Evolutionary conservation across 23 tunicate genomes (phyloP), one percentile per base, ranked within the genome.

Genomic region (Aplidium turbinatum): DNA sequence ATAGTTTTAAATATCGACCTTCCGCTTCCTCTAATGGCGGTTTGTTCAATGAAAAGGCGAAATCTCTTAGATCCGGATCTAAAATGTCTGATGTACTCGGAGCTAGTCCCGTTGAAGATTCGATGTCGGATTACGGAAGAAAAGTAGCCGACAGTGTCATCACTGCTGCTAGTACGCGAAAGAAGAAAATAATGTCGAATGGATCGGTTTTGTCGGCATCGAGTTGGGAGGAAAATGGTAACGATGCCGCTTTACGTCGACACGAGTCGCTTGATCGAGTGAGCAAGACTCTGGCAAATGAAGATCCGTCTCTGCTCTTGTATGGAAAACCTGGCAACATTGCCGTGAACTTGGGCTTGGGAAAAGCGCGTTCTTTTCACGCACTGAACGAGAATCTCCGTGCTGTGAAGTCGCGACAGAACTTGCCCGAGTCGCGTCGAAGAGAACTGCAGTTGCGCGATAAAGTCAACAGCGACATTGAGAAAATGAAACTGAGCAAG

Each of bases 301-400:
- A 87, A 72, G 81, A 87, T 47, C 94, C 94, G 27, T 87, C 94
- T 28, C 31, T 87, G 53, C 35, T 87, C 22, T 46, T 87, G 58
- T 87, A 87, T 63, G 82, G 83, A 36, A 80, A 78, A 20, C 86
- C 94, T 1, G 57, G 64, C 65, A 77, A 80, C 76, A 87, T 87
- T 21, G 67, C 94, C 0, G 47, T 63, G 34, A 80, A 75, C 29
- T 53, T 87, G 19, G 94, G 94, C 11, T 38, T 87, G 28, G 94
- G 82, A 6, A 74, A 74, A 68, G 79, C 82, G 0, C 55, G 38
- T 6, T 69, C 80, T 0, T 80, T 87, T 38, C 86, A 73, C 9
- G 77, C 85, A 2, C 63, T 87, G 42, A 87, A 87, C 73, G 94
- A 87, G 47, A 80, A 70, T 25, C 55, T 87, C 11, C 58, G 73